Percentiles rank a stretch among this genome's conserved stretches.
Conservation (phyloP, 1,140 invertebrate genomes). For the Metopolophium dirhodum region DNA sequence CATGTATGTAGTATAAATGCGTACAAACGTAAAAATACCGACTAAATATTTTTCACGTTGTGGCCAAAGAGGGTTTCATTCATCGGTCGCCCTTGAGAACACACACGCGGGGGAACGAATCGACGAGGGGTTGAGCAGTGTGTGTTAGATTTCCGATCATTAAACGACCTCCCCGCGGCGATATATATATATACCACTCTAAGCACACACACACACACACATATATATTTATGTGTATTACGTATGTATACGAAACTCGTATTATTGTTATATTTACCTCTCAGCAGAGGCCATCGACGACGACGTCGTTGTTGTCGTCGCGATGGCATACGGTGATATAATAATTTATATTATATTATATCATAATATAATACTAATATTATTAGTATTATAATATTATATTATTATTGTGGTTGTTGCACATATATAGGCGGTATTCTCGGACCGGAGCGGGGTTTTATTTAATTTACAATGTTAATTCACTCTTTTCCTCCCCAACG, state of each 20-base stretch:
- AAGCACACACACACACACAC: too few relatives aligned
- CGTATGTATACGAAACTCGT: not conserved
- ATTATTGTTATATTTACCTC: not conserved
- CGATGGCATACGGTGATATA: not conserved
- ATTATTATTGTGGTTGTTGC: not conserved
- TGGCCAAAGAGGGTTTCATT: slow-evolving; percentile 48
- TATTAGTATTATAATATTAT: not conserved
- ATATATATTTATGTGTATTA: not conserved
- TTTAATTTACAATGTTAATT: too few relatives aligned
- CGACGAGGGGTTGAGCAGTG: slow-evolving; percentile 29
- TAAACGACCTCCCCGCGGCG: slow-evolving; percentile 48
- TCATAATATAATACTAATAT: not conserved
- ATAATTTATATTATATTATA: not conserved
- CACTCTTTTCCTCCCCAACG: not conserved
- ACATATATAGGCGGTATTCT: not conserved
- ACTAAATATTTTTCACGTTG: not conserved
- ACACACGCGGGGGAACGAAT: slow-evolving; percentile 46
- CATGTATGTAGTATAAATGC: not conserved
- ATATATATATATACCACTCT: not conserved
- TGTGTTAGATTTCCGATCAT: slow-evolving; percentile 56
- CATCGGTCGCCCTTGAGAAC: slow-evolving; percentile 38
- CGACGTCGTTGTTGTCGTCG: not conserved
- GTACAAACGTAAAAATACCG: not conserved
- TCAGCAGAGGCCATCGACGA: not conserved
- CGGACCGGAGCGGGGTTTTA: not conserved